Conservation (phyloP, 2,797 vertebrate species). For the Gallinago stenura region DNA sequence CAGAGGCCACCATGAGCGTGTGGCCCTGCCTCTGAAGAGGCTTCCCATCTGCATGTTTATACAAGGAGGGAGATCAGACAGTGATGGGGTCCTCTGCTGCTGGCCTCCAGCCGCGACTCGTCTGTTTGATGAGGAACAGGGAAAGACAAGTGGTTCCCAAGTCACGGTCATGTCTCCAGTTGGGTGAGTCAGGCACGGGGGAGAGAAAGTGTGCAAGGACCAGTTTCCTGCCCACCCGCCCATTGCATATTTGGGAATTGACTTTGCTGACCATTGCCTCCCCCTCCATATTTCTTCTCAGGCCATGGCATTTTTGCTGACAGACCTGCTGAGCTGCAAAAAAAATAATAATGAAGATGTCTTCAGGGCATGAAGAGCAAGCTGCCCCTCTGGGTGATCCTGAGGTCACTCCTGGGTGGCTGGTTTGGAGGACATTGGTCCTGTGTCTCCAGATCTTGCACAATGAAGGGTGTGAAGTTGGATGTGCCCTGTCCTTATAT, state of each 20-base stretch:
- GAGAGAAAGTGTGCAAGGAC: not conserved
- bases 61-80: not conserved
- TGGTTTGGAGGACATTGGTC: not conserved
- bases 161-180: not conserved
- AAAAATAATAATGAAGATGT: not conserved
- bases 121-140: slow-evolving; percentile 12
- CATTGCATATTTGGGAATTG: not conserved
- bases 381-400: not conserved
- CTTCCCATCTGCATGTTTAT: not conserved
- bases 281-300: not conserved
- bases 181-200: not conserved
- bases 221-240: not conserved
- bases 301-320: not conserved
- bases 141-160: not conserved
- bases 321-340: not conserved
- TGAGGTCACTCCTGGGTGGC: not conserved
- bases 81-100: not conserved
- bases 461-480: not conserved
- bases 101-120: not conserved
- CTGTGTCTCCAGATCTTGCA: not conserved
- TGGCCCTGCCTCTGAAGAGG: not conserved
- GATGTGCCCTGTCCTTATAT: not conserved
- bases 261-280: not conserved
- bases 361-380: not conserved
- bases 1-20: not conserved